Conservation (phyloP, 2,113 vertebrate genomes). For the Myotis yumanensis region DNA sequence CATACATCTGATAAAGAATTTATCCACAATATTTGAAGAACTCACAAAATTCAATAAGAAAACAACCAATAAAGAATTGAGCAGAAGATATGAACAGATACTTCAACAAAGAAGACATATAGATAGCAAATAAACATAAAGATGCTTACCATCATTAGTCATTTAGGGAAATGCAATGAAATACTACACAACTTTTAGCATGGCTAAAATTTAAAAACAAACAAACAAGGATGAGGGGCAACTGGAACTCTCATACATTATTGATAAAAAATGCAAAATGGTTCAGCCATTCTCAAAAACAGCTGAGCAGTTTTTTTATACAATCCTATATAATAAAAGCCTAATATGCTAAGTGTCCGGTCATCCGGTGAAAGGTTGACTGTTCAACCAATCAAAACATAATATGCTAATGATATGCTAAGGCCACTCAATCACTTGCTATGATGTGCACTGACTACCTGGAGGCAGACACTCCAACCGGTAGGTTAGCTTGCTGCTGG, state of each 20-base stretch:
- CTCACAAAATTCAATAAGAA: constrained; percentile 18
- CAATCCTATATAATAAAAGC: too few species aligned
- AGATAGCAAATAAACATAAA: background rate
- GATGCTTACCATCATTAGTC: background rate
- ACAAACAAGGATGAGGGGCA: background rate
- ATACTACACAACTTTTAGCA: background rate
- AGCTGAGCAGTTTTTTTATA: background rate
- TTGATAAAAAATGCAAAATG: background rate
- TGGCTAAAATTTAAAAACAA: background rate
- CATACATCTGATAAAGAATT: background rate
- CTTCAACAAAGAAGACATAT: background rate
- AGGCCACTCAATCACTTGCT: too few species aligned
- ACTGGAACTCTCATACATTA: background rate
- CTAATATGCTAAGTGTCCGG: too few species aligned
- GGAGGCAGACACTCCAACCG: too few species aligned
- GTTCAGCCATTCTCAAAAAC: background rate
- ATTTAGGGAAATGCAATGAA: background rate
- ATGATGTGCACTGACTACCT: too few species aligned
- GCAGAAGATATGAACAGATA: background rate
- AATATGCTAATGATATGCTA: too few species aligned
- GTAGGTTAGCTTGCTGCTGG: too few species aligned
- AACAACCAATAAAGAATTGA: background rate
- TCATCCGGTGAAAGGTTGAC: too few species aligned
- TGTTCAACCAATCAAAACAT: too few species aligned
- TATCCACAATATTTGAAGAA: constrained; percentile 12